Evolutionary conservation across 2,113 vertebrate genomes (phyloP), one percentile per base, ranked within the genome.

Genomic region (Galeopterus variegatus): DNA sequence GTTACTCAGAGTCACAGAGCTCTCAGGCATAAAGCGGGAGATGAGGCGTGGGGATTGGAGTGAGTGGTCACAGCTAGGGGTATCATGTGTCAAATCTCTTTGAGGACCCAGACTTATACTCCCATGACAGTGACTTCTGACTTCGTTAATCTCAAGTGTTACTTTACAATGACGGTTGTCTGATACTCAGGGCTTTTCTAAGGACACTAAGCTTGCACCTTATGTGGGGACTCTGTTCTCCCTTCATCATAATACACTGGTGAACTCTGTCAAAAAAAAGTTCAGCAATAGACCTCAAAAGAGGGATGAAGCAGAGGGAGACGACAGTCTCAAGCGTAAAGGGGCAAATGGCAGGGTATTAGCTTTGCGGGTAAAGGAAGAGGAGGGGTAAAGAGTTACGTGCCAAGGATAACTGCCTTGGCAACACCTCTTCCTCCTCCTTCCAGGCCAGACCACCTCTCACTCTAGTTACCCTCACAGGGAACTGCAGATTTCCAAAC

Each of bases 231-330:
- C 91, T 65, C 62, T 85, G 12, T 62, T 45, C 33, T 84, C 33
- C 11, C 24, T 76, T 94, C 14, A 18, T 80, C 21, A 48, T 48
- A 23, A 65, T 62, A 31, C 21, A 81, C 90, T 85, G 73, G 6
- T 65, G 15, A 94, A 96, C 77, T 75, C 14, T 82, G 64, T 79
- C 91, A 50, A 77, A 90, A 87, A 77, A 26, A 62, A 82, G 48
- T 18, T 88, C 21, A 69, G 3, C 9, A 24, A 26, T 64, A 54
- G n/a, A 64, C 31, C 65, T 24, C 14, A 41, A 80, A 28, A 65
- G 36, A 96, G 65, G 17, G 93, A 41, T 1, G 10, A 90, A 76
- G 7, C 1, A n/a, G 23, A 90, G 18, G 26, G 45, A 89, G 15
- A 79, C 36, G 58, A 28, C 1, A 84, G n/a, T 79, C 26, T 77